A percentile compares a stretch with the other conserved stretches of the same genome.
phyloP scores from a whole-genome alignment of 2,797 vertebrate species.

The Gadopsis bispinosus region DNA sequence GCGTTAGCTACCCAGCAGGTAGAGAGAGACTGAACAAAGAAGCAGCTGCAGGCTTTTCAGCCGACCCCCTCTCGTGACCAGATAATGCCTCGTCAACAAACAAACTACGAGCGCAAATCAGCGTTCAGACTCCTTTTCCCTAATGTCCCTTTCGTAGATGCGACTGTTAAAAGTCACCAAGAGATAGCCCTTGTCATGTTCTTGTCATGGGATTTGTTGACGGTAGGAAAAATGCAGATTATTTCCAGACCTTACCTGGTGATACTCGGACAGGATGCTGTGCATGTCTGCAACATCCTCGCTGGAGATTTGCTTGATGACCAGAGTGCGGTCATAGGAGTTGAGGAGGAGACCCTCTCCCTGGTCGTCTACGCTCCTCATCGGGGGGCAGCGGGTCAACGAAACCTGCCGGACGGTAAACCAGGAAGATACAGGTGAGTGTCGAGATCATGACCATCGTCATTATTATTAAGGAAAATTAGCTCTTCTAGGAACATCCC shows the following conservation, averaged over 20 bases:
- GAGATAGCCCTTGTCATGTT: neutral
- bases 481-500: neutral
- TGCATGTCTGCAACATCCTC: conserved; percentile 96
- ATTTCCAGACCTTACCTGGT: conserved; percentile 86
- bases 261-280: conserved; percentile 93
- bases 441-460: neutral
- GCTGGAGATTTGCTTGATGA: conserved; percentile 95
- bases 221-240: neutral
- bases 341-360: conserved; percentile 89
- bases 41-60: neutral
- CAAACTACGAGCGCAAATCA: neutral
- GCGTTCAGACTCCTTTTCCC: neutral
- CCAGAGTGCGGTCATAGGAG: conserved; percentile 91
- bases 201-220: neutral
- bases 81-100: neutral
- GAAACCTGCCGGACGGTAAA: conserved; percentile 84
- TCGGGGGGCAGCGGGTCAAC: conserved; percentile 90
- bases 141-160: neutral
- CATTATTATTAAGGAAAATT: no score
- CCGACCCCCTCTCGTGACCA: neutral
- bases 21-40: neutral
- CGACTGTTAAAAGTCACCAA: neutral
- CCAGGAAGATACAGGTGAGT: neutral
- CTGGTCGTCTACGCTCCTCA: conserved; percentile 85
- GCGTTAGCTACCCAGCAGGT: neutral